Percentiles rank a stretch among this genome's conserved stretches.
These are phyloP conservation scores for Athetis lepigone DNA, from an alignment of 2,888 invertebrate genomes.

Conservation along the genomic window DNA sequence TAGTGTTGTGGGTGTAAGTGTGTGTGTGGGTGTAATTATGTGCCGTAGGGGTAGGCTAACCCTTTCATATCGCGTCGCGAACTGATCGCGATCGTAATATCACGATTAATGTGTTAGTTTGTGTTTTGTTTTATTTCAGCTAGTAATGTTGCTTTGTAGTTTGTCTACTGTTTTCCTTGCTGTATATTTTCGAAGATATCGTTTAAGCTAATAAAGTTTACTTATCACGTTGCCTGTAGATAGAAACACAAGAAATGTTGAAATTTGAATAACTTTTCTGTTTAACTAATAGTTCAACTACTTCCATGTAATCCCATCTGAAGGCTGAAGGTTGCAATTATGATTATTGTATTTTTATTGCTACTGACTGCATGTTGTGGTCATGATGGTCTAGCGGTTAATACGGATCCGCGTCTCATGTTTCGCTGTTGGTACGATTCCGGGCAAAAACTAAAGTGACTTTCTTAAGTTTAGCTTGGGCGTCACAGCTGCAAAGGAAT, in stretches of 20 bases:
- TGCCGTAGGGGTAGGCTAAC: conserved; percentile 82
- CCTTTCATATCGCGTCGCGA: conserved; percentile 83
- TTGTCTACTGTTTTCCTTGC: conserved; percentile 4
- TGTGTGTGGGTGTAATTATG: conserved; percentile 83
- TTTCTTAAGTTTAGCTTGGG: no score
- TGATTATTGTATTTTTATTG: no score
- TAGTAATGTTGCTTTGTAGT: conserved; percentile 47
- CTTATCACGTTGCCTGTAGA: no score
- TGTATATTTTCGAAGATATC: background rate
- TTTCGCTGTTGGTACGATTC: no score
- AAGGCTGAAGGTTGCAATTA: background rate
- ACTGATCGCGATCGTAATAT: conserved; percentile 84
- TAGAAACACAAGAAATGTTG: no score
- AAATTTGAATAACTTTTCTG: no score
- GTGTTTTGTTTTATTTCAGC: conserved; percentile 68
- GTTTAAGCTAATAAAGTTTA: background rate
- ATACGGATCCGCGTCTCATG: no score
- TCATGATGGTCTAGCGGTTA: no score
- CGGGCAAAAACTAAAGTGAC: no score
- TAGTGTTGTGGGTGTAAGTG: conserved; percentile 73
- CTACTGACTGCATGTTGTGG: no score
- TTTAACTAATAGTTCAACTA: background rate
- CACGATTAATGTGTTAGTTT: conserved; percentile 81
- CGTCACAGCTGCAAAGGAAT: no score
- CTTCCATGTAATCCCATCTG: background rate